These are phyloP conservation scores for Streptopelia turtur DNA, from an alignment of 2,797 vertebrate genomes.

Conservation along the genomic window DNA sequence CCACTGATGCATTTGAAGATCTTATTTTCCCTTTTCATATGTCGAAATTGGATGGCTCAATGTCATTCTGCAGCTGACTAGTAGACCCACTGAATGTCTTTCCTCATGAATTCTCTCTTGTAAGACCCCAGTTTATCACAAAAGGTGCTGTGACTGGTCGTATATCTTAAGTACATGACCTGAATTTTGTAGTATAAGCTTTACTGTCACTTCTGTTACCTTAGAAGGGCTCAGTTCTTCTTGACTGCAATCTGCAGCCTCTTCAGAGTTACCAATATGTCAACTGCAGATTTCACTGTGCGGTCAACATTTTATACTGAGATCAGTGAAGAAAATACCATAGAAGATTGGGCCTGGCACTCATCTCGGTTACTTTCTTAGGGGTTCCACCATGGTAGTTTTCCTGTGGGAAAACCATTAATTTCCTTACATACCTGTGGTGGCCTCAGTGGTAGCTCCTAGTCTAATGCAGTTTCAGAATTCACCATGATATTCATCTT, in stretches of 20 bases:
- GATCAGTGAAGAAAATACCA: not conserved
- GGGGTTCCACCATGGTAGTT: accelerated
- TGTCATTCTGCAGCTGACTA: not conserved
- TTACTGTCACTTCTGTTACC: not conserved
- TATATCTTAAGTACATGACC: not conserved
- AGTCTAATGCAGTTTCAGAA: not conserved
- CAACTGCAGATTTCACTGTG: not conserved
- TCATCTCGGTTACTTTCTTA: not conserved
- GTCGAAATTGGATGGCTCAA: not conserved
- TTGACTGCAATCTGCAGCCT: not conserved
- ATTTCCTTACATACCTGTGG: not conserved
- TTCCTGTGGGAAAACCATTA: not conserved
- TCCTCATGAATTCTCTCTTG: not conserved
- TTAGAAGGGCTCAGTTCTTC: not conserved
- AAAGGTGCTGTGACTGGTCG: not conserved
- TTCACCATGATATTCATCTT: not conserved
- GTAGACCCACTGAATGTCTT: not conserved
- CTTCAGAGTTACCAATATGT: not conserved
- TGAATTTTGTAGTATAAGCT: not conserved
- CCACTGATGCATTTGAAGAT: not conserved
- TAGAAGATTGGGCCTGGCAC: not conserved
- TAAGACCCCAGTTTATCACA: not conserved
- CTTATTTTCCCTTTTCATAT: not conserved
- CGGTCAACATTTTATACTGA: not conserved
- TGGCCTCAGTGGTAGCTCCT: not conserved